phyloP scores from a whole-genome alignment of 2,113 vertebrate species.

The Edolisoma coerulescens region DNA sequence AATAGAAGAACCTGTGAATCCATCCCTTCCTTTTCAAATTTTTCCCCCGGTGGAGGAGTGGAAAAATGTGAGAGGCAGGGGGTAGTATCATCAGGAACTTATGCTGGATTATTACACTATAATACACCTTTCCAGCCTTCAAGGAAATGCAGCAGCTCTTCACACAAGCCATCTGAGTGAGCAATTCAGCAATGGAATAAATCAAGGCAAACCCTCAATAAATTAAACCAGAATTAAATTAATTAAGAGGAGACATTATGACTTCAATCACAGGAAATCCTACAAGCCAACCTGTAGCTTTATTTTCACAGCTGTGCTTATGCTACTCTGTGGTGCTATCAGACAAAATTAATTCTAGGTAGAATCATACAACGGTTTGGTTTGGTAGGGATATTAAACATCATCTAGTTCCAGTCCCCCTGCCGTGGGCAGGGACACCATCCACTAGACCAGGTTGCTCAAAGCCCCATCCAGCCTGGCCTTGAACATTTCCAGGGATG shows the following conservation, averaged over 20 bases:
- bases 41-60: not conserved
- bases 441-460: not conserved
- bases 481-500: not conserved
- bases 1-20: not conserved
- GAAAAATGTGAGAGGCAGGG: not conserved
- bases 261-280: conserved; percentile 34
- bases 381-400: not conserved
- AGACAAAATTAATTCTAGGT: conserved; percentile 2
- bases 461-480: not conserved
- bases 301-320: conserved; percentile 52
- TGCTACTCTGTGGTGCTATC: not conserved
- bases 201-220: conserved; percentile 41
- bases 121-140: not conserved
- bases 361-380: not conserved
- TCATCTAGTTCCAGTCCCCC: not conserved
- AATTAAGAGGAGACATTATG: conserved; percentile 49
- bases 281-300: conserved; percentile 32
- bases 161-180: not conserved
- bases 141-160: not conserved
- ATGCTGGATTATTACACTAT: not conserved
- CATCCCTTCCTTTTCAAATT: not conserved
- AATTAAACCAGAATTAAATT: conserved; percentile 54
- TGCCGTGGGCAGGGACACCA: not conserved
- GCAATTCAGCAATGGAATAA: conserved; percentile 9
- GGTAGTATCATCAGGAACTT: not conserved